Base-by-base conservation (phyloP, 1,140 invertebrate genomes). In the Drosophila jambulina region DNA sequence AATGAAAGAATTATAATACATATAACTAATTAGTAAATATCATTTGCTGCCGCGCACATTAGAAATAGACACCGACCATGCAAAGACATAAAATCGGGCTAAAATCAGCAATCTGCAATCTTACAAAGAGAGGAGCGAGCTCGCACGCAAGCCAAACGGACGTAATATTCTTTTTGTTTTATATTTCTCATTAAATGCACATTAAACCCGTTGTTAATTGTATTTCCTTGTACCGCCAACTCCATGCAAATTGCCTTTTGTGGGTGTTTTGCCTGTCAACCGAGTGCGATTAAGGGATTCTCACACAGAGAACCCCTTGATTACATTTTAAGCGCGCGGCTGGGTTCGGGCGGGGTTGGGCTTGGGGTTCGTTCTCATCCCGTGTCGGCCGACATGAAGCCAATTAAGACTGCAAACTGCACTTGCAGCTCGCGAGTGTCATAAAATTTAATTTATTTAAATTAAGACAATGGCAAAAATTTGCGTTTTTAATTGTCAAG, bases 401-500 rank as follows among this genome's bases (percentile, higher is more conserved):
- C 86, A 91, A 91, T 91, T 91, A 91, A 91, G 68, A 48, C 65
- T 43, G 49, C 63, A 62, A 61, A 75, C 63, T 90, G 81, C 78
- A 76, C 61, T 74, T 68, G 68, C 77, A 36, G 49, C 64, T 48
- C 43, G 78, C 71, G 76, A 82, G 85, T 90, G 85, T 80, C 85
- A 79, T 90, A 91, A 90, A 88, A 90, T 82, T 79, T 90, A 91
- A 90, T 90, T 90, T 85, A 90, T 90, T 90, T 90, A 90, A 90
- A 90, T 90, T 90, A 91, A 91, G 86, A 65, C 81, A 85, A 90
- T 79, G 85, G 70, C 82, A 82, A 88, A 82, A 82, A 88, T 90
- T 90, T 90, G 86, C 86, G 75, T 91, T 91, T 90, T 90, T 91
- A 90, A 90, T 90, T 90, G 86, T 68, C 71, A 68, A 71, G 78